Evolutionary conservation across 2,888 invertebrate species (phyloP).

Genomic region (Dynastes tityus): DNA sequence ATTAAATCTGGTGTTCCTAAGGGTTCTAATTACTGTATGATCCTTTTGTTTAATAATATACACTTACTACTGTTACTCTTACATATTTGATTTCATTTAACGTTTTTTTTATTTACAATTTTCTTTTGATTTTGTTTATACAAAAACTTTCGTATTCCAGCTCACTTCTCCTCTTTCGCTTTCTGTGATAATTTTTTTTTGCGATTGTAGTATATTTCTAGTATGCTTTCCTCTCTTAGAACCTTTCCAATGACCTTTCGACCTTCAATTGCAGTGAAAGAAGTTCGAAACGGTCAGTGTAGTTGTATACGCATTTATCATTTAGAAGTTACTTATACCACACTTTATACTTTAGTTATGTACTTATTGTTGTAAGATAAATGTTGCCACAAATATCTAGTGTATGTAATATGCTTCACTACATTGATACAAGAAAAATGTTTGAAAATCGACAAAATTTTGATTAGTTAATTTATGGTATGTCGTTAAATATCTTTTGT

Average conservation of each 20-base stretch:
- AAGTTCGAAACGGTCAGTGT: slow-evolving; percentile 7
- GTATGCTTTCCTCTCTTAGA: slow-evolving; percentile 3
- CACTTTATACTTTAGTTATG: not conserved
- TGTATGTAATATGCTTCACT: slow-evolving; percentile 15
- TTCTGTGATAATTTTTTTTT: slow-evolving; percentile 1
- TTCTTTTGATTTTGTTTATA: not conserved
- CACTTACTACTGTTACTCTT: slow-evolving; percentile 25
- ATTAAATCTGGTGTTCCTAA: slow-evolving; percentile 51
- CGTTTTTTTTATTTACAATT: slow-evolving; percentile 9
- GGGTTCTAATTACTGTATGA: slow-evolving; percentile 51
- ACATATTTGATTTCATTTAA: slow-evolving; percentile 31
- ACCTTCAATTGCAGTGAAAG: not conserved
- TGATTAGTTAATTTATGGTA: too few relatives aligned
- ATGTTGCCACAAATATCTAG: slow-evolving; percentile 3
- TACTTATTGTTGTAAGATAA: slow-evolving; percentile 7
- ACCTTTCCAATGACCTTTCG: not conserved
- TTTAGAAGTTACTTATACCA: not conserved
- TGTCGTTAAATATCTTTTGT: too few relatives aligned
- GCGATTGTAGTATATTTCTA: not conserved
- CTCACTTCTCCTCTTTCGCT: slow-evolving; percentile 2
- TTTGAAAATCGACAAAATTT: slow-evolving; percentile 24
- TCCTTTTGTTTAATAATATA: slow-evolving; percentile 49
- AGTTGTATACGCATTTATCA: not conserved
- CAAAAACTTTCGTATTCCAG: not conserved
- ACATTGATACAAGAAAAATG: not conserved